A percentile compares a stretch with the other conserved stretches of the same genome.
phyloP scores from a whole-genome alignment of 1,140 invertebrate species.

The Plectrocnemia conspersa region DNA sequence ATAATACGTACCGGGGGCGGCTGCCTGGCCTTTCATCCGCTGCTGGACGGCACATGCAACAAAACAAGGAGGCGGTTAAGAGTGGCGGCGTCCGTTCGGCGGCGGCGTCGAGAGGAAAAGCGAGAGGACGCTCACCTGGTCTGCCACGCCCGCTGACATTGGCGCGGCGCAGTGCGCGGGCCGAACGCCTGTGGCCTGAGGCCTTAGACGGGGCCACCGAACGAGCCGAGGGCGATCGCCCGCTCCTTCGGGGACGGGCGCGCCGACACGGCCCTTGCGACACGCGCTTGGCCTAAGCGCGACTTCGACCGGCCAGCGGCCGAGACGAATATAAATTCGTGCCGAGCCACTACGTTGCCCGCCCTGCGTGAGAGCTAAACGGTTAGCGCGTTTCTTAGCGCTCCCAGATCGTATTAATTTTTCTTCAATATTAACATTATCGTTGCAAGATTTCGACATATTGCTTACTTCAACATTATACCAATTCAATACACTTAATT shows the following conservation, averaged over 20 bases:
- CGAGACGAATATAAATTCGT: no score
- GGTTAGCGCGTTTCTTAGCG: no score
- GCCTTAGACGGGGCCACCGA: not conserved
- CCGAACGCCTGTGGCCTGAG: not conserved
- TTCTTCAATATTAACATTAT: no score
- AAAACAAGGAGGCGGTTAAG: slow-evolving; percentile 26
- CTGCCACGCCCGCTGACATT: slow-evolving; percentile 53
- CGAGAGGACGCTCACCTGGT: slow-evolving; percentile 41
- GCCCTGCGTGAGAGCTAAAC: no score
- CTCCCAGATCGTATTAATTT: no score
- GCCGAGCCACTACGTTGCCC: no score
- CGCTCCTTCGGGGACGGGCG: not conserved
- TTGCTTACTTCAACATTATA: no score
- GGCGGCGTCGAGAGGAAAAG: not conserved
- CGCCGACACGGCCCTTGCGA: not conserved
- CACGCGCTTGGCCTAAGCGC: slow-evolving; percentile 8
- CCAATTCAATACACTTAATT: no score
- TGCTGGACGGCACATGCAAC: slow-evolving; percentile 45
- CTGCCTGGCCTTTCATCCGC: slow-evolving; percentile 78
- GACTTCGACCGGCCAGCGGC: not conserved
- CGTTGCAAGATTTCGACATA: no score
- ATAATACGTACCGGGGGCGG: slow-evolving; percentile 56
- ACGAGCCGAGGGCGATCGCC: not conserved
- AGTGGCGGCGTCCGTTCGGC: not conserved
- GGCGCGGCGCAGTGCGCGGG: slow-evolving; percentile 32